Evolutionary conservation across 2,797 vertebrate genomes (phyloP).

Genomic region (Apodemus agrarius): DNA sequence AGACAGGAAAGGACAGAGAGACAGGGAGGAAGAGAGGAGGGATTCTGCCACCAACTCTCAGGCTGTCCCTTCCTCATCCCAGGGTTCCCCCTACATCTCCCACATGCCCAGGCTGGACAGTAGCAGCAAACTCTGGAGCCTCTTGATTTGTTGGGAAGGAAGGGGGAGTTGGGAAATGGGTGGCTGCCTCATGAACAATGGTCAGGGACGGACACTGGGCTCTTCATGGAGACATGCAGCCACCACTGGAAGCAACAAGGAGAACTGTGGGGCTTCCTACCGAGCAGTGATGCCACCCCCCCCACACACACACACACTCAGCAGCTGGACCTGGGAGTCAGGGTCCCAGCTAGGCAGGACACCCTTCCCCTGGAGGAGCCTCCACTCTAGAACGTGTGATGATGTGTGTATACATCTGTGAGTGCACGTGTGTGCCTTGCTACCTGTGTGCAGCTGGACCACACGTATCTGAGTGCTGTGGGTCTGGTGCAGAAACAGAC

Average conservation of each 20-base stretch:
- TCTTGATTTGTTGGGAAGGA: background rate
- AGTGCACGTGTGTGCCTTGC: background rate
- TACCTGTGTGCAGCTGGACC: background rate
- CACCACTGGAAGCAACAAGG: background rate
- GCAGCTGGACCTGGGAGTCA: background rate
- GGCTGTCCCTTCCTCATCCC: background rate
- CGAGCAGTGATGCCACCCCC: background rate
- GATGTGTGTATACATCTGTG: background rate
- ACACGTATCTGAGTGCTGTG: background rate
- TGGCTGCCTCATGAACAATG: background rate
- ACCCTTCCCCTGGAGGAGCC: background rate
- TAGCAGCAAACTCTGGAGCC: background rate
- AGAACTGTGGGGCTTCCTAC: background rate
- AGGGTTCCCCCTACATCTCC: background rate
- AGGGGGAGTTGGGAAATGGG: background rate
- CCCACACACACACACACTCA: too few relatives aligned
- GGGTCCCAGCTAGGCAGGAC: background rate
- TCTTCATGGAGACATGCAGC: background rate
- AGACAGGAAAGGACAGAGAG: background rate
- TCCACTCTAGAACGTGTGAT: rapidly evolving
- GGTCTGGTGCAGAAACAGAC: background rate
- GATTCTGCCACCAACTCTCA: background rate
- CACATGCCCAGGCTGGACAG: background rate
- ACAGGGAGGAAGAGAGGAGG: background rate
- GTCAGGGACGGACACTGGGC: background rate